Evolutionary conservation across 2,888 invertebrate genomes (phyloP).

Genomic region (Dinocampus coccinellae): DNA sequence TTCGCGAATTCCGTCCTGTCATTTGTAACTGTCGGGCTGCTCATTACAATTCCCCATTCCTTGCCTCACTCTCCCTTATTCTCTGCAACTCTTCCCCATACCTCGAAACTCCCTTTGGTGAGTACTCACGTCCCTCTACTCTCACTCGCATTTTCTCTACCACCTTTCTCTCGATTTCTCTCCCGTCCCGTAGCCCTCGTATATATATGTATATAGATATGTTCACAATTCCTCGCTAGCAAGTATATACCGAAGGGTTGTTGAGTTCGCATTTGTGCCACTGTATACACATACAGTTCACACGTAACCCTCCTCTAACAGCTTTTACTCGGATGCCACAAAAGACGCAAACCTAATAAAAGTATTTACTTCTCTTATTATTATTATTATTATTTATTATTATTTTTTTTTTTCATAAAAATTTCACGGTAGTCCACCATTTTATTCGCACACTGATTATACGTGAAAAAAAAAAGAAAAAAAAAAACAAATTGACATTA

Average conservation of each 20-base stretch:
- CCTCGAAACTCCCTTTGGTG: constrained; percentile 25
- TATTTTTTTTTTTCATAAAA: background rate
- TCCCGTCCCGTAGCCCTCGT: constrained; percentile 35
- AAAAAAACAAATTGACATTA: too few relatives aligned
- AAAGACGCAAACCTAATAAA: constrained; percentile 38
- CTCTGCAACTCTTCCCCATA: constrained; percentile 19
- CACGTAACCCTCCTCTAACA: constrained; percentile 33
- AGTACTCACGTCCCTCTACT: constrained; percentile 47
- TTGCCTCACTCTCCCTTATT: constrained; percentile 52
- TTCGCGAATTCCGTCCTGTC: constrained; percentile 70
- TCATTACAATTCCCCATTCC: constrained; percentile 70
- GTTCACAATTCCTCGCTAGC: constrained; percentile 15
- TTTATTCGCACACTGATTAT: too few relatives aligned
- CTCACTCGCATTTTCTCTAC: constrained; percentile 42
- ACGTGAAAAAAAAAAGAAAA: too few relatives aligned
- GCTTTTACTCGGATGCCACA: constrained; percentile 23
- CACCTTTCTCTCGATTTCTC: constrained; percentile 38
- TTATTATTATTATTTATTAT: background rate
- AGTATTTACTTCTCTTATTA: constrained; percentile 21
- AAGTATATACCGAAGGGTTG: constrained; percentile 46
- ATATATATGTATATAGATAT: background rate
- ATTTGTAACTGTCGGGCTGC: constrained; percentile 70
- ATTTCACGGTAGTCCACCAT: background rate
- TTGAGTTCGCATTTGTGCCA: constrained; percentile 41
- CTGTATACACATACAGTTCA: constrained; percentile 29